Percentiles rank a stretch among this genome's conserved stretches.
These are phyloP conservation scores for Carcinoscorpius rotundicauda DNA, from an alignment of 1,140 invertebrate genomes.

Conservation along the genomic window DNA sequence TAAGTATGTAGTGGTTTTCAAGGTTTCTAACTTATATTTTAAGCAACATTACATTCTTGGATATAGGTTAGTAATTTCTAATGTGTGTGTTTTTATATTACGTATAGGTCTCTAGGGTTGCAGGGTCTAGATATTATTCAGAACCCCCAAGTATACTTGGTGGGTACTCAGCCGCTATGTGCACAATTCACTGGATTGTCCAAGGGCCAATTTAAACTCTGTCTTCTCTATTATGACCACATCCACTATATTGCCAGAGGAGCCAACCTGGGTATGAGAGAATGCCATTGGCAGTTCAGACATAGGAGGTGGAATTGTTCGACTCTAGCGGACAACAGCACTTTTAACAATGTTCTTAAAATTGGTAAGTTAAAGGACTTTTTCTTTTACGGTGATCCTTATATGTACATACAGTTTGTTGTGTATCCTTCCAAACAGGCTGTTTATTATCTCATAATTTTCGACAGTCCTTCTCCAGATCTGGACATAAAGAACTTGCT, in stretches of 20 bases:
- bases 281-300: conserved; percentile 75
- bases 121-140: conserved; percentile 35
- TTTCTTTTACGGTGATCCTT: no score
- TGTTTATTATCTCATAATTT: no score
- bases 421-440: no score
- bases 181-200: conserved; percentile 50
- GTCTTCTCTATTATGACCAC: conserved; percentile 53
- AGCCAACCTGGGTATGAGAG: conserved; percentile 43
- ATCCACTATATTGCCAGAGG: conserved; percentile 36
- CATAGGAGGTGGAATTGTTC: conserved; percentile 86
- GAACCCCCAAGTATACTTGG: conserved; percentile 38
- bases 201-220: conserved; percentile 57
- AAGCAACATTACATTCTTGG: no score
- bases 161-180: conserved; percentile 43
- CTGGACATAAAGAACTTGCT: no score
- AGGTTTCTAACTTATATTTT: no score
- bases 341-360: conserved; percentile 74
- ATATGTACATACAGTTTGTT: no score
- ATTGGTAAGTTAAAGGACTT: conserved; percentile 49
- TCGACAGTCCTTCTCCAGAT: no score
- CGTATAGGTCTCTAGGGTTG: conserved; percentile 35
- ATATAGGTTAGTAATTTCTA: no score
- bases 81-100: no score
- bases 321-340: conserved; percentile 48
- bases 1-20: no score